Base-by-base conservation (phyloP, 2,797 vertebrate species). In the Syndactyla subalaris region DNA sequence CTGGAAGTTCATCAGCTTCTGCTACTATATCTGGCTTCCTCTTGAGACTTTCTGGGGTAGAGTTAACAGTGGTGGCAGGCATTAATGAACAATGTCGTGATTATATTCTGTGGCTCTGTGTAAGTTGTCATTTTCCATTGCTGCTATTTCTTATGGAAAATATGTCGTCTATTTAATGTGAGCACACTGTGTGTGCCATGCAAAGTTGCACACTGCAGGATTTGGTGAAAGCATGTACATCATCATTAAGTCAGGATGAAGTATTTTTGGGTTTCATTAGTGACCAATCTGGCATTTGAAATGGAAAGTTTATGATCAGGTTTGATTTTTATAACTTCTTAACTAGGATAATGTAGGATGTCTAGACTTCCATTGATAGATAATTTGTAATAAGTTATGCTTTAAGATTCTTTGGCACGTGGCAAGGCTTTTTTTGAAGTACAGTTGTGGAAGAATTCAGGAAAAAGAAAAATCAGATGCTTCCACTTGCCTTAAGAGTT, bases 101-200 rank as follows among this genome's bases (percentile, higher is more conserved):
- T 95, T 96, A 86, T 95, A 7, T 95, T 94, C 90, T 63, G 32
- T 1, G 46, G 45, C 51, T 48, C 83, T 81, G 57, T 74, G 18
- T 94, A 93, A 96, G 59, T 87, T 94, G 91, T 96, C 71, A 45
- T 89, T 96, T 96, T 93, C 93, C 77, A 88, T 89, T 67, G 85
- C 89, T 84, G 73, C 51, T 86, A 24, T 76, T 92, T 95, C 85
- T 72, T 88, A 89, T 68, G 87, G 85, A 95, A 96, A 93, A 80
- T 71, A 80, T 83, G 89, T 80, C 46, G 61, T 94, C 81, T 61
- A 1, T 86, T 95, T 87, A 54, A 46, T 74, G 36, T 3, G 17
- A 91, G 52, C 46, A 10, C 38, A 21, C 81, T 57, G 15, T 49
- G 45, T 70, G 75, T 71, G 41, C 68, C 0, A 12, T 70, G 74